Evolutionary conservation across 2,113 vertebrate genomes (phyloP).

Genomic region (Gallinago undulata): DNA sequence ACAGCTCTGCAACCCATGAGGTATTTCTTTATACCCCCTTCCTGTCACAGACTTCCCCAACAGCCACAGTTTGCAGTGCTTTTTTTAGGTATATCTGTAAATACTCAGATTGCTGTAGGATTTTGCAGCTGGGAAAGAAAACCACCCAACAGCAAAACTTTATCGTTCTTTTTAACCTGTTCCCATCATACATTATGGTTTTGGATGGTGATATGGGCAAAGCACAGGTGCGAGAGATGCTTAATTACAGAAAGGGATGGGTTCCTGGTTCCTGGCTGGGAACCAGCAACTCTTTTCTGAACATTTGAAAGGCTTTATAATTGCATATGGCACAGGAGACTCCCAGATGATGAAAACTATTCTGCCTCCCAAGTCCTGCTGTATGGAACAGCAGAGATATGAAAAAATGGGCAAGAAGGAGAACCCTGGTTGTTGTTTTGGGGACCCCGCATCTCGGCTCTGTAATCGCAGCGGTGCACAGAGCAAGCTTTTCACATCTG

Average conservation of each 20-base stretch:
- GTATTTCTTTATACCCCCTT: background rate
- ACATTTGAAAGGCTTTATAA: background rate
- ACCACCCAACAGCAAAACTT: background rate
- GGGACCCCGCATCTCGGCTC: background rate
- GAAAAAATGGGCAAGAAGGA: background rate
- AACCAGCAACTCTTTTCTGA: background rate
- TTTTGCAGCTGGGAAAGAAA: background rate
- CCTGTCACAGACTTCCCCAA: background rate
- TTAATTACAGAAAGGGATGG: background rate
- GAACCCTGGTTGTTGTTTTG: accelerated
- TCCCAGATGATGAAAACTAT: background rate
- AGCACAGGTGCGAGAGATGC: background rate
- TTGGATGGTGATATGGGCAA: background rate
- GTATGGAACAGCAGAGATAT: background rate
- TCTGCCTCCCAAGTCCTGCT: background rate
- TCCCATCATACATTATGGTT: background rate
- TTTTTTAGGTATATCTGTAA: background rate
- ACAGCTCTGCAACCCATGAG: background rate
- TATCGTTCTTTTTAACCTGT: background rate
- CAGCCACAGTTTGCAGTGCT: background rate
- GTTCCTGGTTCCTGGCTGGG: background rate
- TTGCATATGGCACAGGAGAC: background rate
- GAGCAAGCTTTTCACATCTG: background rate
- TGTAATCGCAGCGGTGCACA: background rate
- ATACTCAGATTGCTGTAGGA: background rate